Conservation (phyloP, 2,113 vertebrate species). For the Beaufortia kweichowensis region DNA sequence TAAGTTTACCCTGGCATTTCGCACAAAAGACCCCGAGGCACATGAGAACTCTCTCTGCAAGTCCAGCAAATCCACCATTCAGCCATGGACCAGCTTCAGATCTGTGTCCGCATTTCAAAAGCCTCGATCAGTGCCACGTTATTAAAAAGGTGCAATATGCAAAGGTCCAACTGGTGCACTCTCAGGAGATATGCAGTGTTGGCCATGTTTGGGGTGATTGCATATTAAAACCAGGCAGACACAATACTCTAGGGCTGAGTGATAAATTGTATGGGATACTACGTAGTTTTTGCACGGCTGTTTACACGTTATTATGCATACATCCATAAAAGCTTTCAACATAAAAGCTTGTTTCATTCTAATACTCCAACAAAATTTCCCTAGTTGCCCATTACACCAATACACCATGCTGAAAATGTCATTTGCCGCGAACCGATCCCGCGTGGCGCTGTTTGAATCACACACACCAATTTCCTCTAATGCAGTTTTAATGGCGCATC, state of each 20-base stretch:
- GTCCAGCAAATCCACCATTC: conserved; percentile 39
- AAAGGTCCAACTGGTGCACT: conserved; percentile 52
- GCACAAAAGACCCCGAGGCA: conserved; percentile 52
- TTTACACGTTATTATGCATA: background rate
- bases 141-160: conserved; percentile 55
- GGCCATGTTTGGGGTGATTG: background rate
- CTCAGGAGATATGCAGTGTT: conserved; percentile 25
- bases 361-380: background rate
- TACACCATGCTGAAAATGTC: background rate
- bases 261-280: background rate
- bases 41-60: conserved; percentile 31
- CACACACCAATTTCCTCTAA: conserved; percentile 29
- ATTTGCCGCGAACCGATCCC: conserved; percentile 15
- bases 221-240: conserved; percentile 19
- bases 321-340: background rate
- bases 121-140: conserved; percentile 49
- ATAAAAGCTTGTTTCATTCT: background rate
- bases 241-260: background rate
- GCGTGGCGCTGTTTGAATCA: conserved; percentile 9
- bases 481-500: conserved; percentile 41
- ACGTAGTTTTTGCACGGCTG: background rate
- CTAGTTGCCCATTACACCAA: background rate
- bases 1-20: conserved; percentile 58
- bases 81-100: conserved; percentile 50
- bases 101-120: conserved; percentile 50